Evolutionary conservation across 2,113 vertebrate genomes (phyloP).

Genomic region (Arenaria interpres): DNA sequence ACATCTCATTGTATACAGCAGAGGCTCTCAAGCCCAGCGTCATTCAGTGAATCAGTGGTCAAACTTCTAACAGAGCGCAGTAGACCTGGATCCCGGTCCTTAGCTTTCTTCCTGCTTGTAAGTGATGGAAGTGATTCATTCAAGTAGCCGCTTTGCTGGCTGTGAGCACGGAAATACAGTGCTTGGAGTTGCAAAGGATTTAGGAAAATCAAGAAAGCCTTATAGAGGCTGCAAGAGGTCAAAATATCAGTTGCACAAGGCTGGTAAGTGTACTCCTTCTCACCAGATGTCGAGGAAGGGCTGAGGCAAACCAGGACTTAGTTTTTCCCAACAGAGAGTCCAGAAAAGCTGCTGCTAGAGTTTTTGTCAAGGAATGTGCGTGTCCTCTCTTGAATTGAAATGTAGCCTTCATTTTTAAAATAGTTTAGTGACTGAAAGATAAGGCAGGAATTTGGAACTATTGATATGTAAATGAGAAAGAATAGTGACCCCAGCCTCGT

Average conservation of each 20-base stretch:
- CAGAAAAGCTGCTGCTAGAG: neutral
- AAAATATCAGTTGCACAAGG: neutral
- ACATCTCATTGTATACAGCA: neutral
- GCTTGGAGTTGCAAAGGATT: neutral
- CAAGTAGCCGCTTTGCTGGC: neutral
- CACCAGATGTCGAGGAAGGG: neutral
- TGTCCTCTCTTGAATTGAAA: neutral
- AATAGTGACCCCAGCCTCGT: neutral
- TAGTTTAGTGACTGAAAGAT: neutral
- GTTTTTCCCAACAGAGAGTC: neutral
- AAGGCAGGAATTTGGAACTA: neutral
- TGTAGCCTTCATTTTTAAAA: neutral
- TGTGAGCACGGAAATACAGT: neutral
- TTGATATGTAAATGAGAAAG: conserved; percentile 56
- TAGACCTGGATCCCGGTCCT: neutral
- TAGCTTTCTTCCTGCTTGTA: neutral
- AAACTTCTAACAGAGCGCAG: neutral
- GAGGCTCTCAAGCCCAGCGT: neutral
- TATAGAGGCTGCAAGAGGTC: neutral
- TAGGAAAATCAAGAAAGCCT: neutral
- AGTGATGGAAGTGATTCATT: neutral
- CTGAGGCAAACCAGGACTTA: neutral
- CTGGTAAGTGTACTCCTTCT: neutral
- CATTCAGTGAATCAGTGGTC: neutral
- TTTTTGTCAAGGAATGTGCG: neutral